phyloP scores from a whole-genome alignment of 2,113 vertebrate species.

The Myocastor coypus region DNA sequence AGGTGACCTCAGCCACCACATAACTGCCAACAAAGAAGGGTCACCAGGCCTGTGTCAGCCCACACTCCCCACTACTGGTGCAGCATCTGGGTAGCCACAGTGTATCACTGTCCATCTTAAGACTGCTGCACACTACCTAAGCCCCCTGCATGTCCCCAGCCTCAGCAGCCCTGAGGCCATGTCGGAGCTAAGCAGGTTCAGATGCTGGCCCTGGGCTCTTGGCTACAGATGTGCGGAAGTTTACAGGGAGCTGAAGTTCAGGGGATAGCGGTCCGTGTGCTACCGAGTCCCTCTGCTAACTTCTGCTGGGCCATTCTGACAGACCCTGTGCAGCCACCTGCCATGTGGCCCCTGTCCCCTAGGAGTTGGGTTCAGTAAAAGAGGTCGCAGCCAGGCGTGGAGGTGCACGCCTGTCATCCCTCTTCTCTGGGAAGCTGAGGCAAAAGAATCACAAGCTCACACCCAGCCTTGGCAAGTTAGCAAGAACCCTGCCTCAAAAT shows the following conservation, averaged over 20 bases:
- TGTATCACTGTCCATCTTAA: neutral
- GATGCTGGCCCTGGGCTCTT: neutral
- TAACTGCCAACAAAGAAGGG: neutral
- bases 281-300: neutral
- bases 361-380: neutral
- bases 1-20: neutral
- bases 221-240: neutral
- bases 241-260: neutral
- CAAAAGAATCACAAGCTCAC: neutral
- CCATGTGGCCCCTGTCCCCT: neutral
- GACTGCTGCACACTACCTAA: neutral
- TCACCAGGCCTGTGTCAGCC: neutral
- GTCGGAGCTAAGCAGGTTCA: neutral
- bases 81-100: neutral
- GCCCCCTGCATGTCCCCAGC: neutral
- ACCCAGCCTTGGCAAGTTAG: neutral
- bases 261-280: neutral
- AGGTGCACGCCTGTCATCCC: neutral
- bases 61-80: fast-evolving
- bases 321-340: neutral
- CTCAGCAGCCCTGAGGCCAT: neutral
- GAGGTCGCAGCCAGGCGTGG: neutral
- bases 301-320: neutral
- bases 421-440: neutral
- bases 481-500: neutral